A percentile compares a stretch with the other conserved stretches of the same genome.
Evolutionary conservation across 2,888 invertebrate genomes (phyloP).

Genomic region (Thyatira batis): DNA sequence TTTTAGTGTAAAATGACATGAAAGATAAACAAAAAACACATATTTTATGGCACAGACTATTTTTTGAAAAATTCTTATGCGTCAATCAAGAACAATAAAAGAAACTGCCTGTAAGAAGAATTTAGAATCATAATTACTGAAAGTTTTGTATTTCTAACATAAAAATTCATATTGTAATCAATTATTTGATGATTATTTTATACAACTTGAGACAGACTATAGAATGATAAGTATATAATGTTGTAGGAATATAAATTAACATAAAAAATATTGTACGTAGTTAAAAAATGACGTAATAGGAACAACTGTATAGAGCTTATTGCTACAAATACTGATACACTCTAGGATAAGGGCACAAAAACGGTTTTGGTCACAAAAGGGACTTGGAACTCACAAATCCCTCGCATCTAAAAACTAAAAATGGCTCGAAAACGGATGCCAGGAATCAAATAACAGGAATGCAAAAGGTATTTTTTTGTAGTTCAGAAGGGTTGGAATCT

Average conservation of each 20-base stretch:
- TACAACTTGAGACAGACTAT: neutral
- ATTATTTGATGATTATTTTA: too few species aligned
- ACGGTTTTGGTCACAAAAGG: slow-evolving; percentile 54
- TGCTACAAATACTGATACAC: slow-evolving; percentile 74
- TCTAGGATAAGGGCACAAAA: slow-evolving; percentile 63
- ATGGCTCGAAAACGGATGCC: slow-evolving; percentile 49
- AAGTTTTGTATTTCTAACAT: neutral
- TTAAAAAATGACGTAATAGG: slow-evolving; percentile 41
- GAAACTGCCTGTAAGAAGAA: slow-evolving; percentile 13
- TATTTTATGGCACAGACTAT: slow-evolving; percentile 46
- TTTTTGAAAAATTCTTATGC: slow-evolving; percentile 4
- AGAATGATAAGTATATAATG: neutral
- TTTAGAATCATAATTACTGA: too few species aligned
- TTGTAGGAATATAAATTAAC: neutral
- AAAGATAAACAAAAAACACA: slow-evolving; percentile 8
- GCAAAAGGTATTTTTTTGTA: slow-evolving; percentile 48
- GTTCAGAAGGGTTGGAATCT: slow-evolving; percentile 25
- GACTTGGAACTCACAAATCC: slow-evolving; percentile 9
- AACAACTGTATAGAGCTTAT: slow-evolving; percentile 70
- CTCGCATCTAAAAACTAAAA: slow-evolving; percentile 45
- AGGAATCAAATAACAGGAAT: slow-evolving; percentile 63
- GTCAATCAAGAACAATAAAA: slow-evolving; percentile 6
- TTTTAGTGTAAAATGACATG: slow-evolving; percentile 17
- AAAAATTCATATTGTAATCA: neutral
- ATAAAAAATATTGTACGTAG: neutral